A percentile compares a stretch with the other conserved stretches of the same genome.
These are phyloP conservation scores for Meganola albula DNA, from an alignment of 2,888 invertebrate species.

Conservation along the genomic window DNA sequence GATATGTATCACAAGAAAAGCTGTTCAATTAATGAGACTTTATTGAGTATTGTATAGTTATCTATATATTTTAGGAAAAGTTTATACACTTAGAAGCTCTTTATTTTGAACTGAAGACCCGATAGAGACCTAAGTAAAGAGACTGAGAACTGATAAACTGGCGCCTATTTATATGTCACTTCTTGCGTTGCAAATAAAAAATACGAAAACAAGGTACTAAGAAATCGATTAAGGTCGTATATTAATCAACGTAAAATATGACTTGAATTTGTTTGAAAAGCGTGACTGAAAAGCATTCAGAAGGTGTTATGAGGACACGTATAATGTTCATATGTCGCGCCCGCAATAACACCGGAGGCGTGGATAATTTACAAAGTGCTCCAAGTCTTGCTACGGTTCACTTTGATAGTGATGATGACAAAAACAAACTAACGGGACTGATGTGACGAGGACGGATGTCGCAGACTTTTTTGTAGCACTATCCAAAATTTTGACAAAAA, in stretches of 20 bases:
- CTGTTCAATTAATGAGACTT: conserved; percentile 21
- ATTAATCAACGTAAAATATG: conserved; percentile 33
- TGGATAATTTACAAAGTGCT: conserved; percentile 52
- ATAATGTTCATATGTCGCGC: conserved; percentile 35
- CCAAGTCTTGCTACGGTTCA: conserved; percentile 34
- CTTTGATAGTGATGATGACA: conserved; percentile 36
- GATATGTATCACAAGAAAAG: conserved; percentile 3
- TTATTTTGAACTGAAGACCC: too few species aligned
- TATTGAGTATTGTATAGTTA: too few species aligned
- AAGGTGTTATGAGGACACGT: conserved; percentile 40
- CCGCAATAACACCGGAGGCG: conserved; percentile 36
- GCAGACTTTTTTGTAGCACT: conserved; percentile 30
- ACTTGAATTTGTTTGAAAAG: conserved; percentile 40
- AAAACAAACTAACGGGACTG: conserved; percentile 52
- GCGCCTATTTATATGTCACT: too few species aligned
- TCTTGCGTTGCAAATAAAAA: too few species aligned
- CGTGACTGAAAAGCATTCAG: conserved; percentile 33
- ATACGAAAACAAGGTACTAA: conserved; percentile 26
- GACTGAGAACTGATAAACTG: too few species aligned
- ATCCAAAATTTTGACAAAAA: conserved; percentile 9
- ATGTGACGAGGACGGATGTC: conserved; percentile 29
- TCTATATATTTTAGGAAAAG: too few species aligned
- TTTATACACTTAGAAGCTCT: too few species aligned
- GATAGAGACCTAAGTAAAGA: too few species aligned
- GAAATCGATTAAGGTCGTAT: conserved; percentile 49